A percentile compares a stretch with the other conserved stretches of the same genome.
phyloP scores from a whole-genome alignment of 2,888 invertebrate species.

The Linhomoeus sp. region DNA sequence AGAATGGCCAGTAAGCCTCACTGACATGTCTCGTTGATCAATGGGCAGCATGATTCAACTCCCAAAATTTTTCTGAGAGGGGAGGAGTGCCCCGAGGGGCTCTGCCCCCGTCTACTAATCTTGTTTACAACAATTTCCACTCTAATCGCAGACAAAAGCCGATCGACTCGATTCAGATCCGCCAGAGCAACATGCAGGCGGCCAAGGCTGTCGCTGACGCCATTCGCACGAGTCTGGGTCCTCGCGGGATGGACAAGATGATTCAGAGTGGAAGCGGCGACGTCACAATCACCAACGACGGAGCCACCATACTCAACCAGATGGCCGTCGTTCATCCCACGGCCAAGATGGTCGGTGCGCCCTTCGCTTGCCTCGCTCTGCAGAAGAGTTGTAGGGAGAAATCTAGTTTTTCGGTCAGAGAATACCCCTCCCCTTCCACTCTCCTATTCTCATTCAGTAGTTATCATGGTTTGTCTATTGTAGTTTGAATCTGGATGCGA shows the following conservation, averaged over 20 bases:
- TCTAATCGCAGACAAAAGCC: too few species aligned
- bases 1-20: too few species aligned
- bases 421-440: too few species aligned
- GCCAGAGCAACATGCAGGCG: slow-evolving; percentile 83
- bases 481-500: not conserved
- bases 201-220: slow-evolving; percentile 97
- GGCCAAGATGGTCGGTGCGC: slow-evolving; percentile 94
- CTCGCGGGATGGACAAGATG: slow-evolving; percentile 99
- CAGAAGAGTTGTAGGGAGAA: not conserved
- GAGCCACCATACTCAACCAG: slow-evolving; percentile 94
- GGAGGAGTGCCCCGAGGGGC: too few species aligned
- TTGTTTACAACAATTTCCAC: too few species aligned
- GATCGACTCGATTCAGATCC: slow-evolving; percentile 43
- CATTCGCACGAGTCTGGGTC: slow-evolving; percentile 90
- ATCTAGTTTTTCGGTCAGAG: too few species aligned
- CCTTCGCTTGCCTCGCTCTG: not conserved
- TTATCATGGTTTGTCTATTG: too few species aligned
- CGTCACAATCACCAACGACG: slow-evolving; percentile 98
- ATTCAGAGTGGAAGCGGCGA: slow-evolving; percentile 91
- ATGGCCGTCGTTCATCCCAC: slow-evolving; percentile 97
- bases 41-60: too few species aligned
- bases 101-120: too few species aligned
- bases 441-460: too few species aligned
- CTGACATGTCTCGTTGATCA: too few species aligned
- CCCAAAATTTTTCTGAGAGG: too few species aligned